These are phyloP conservation scores for Eremophila alpestris DNA, from an alignment of 2,797 vertebrate genomes.

Conservation along the genomic window DNA sequence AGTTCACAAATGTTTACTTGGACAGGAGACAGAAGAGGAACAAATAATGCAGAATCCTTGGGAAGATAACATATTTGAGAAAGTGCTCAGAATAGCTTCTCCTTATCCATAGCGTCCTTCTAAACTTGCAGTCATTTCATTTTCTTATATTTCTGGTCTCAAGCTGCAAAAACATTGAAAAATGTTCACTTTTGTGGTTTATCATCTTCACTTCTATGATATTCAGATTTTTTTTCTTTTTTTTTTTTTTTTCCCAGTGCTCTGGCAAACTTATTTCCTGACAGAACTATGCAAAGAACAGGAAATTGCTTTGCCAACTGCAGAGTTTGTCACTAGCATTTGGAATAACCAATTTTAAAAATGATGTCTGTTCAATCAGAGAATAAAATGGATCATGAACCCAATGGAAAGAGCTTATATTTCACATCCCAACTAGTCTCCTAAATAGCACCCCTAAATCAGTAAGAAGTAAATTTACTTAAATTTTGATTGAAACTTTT, in stretches of 20 bases:
- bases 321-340: neutral
- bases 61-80: neutral
- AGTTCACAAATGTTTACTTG: neutral
- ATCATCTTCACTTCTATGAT: neutral
- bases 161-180: neutral
- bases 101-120: neutral
- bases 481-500: neutral
- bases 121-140: neutral
- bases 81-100: neutral
- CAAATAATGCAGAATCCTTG: neutral
- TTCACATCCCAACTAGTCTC: neutral
- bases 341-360: neutral
- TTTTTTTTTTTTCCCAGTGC: neutral
- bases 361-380: neutral
- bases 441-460: neutral
- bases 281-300: neutral
- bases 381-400: neutral
- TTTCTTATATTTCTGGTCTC: neutral
- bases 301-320: neutral
- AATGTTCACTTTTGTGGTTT: neutral
- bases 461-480: neutral
- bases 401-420: neutral
- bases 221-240: neutral
- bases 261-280: neutral
- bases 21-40: neutral